Evolutionary conservation across 2,888 invertebrate species (phyloP), one percentile per base, ranked within the genome.

Genomic region (Chironomus riparius): DNA sequence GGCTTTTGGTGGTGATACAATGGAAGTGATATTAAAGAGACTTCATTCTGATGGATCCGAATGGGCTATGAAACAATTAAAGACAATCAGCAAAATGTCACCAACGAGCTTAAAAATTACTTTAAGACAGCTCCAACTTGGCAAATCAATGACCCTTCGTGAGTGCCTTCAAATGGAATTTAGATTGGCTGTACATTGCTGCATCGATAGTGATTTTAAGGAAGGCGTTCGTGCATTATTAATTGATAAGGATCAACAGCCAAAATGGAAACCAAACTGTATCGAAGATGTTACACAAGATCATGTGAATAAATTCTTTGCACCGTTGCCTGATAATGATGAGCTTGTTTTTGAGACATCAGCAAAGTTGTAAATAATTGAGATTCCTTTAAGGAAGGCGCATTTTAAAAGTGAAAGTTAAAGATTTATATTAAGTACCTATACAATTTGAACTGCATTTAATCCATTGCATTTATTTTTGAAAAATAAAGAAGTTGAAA

Each of bases 121-220:
- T 0, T 86, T 92, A 77, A 88, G 90, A 68, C 90, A 93, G 78
- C 82, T 98, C 73, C 88, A 92, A 78, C 86, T 90, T 77, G 98
- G 97, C 4, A 87, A 88, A 0, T 87, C 88, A 75, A 84, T 93
- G 80, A 90, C 87, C 68, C 86, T 98, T 77, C 86, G 89, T 24
- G 94, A 98, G 79, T 94, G 94, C 81, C 87, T 99, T n/a, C 86
- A 90, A 80, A 94, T 96, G 91, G 99, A 99, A 85, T 96, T 91
- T 83, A 88, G 97, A 78, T 83, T 98, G 77, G 91, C 88, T 10
- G 86, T 86, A 79, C 86, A 87, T 24, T 86, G 88, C 85, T 88
- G 89, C 77, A 87, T 86, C 80, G 89, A 86, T 78, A 88, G 90
- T 78, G 95, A 96, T 83, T 95, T 96, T 83, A 91, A 89, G 80